phyloP scores from a whole-genome alignment of 2,797 vertebrate species.

The Rhodeus uyekii region DNA sequence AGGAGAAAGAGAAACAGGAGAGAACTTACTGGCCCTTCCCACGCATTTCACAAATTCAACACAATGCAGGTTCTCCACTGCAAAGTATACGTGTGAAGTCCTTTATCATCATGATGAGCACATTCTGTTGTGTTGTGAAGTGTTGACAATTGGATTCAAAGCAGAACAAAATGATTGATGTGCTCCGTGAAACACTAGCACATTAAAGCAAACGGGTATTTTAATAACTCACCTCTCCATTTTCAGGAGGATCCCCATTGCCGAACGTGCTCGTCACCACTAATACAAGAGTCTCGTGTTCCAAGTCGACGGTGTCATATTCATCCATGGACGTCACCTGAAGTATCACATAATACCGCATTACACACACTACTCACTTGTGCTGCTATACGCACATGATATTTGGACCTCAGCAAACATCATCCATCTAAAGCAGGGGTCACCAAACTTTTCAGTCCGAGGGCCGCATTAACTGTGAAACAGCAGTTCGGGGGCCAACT shows the following conservation, averaged over 20 bases:
- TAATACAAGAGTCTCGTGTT: conserved; percentile 92
- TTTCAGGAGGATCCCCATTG: conserved; percentile 93
- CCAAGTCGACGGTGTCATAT: conserved; percentile 93
- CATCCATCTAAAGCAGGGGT: not conserved
- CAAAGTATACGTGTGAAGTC: conserved; percentile 18
- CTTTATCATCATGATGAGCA: conserved; percentile 8
- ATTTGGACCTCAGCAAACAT: not conserved
- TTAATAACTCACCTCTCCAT: conserved; percentile 84
- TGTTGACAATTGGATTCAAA: conserved; percentile 26
- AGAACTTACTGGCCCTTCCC: conserved; percentile 13
- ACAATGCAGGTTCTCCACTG: conserved; percentile 5
- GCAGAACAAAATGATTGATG: conserved; percentile 11
- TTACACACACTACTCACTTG: not conserved
- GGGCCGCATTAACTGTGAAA: too few species aligned
- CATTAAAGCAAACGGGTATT: not conserved
- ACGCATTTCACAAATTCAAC: conserved; percentile 27
- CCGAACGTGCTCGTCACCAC: conserved; percentile 95
- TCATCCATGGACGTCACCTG: conserved; percentile 97
- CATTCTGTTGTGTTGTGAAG: conserved; percentile 24
- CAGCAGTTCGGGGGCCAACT: too few species aligned
- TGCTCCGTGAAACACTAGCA: conserved; percentile 12
- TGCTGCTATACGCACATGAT: not conserved
- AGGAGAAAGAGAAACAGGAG: not conserved
- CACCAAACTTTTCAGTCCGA: too few species aligned
- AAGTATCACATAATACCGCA: not conserved